Base-by-base conservation (phyloP, 2,888 invertebrate species). In the Torymus texanus region DNA sequence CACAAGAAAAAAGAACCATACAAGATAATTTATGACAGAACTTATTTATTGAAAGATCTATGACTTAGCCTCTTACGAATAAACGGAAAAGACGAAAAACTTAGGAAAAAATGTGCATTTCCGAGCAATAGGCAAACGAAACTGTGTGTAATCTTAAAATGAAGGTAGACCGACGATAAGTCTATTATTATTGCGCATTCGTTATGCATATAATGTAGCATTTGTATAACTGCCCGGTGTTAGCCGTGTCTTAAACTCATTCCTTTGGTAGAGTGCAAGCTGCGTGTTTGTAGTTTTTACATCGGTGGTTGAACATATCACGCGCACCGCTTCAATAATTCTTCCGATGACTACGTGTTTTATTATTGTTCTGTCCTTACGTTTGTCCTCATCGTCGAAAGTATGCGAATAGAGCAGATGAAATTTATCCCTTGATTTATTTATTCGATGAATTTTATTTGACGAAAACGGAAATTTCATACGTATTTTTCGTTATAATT, bases 221-320 rank as follows among this genome's bases (percentile, higher is more conserved):
- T 78, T 74, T 75, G 51, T 78, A 71, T 80, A 70, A 80, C 74
- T 80, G 76, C 67, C 68, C 63, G 73, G 63, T 74, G 77, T 77
- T 71, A 80, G 55, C 53, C 74, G 74, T 63, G 63, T 76, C 65
- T 74, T 74, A 41, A 41, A 75, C 74, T 78, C 71, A 80, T 76
- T 73, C 76, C 68, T 72, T 79, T 67, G 24, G 51, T 70, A 79
- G 68, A 63, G 24, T 50, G 29, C 65, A 65, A 56, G 55, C 21
- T 68, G 65, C 63, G 70, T 75, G 71, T 75, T 65, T 58, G 80
- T 80, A 80, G 76, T 80, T 80, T 80, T 59, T 75, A 71, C 66
- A 77, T 81, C 70, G 75, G 72, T 80, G 77, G 61, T 75, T 74
- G 12, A 80, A 80, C 77, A 80, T 80, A 80, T 80, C 80, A 76